Percentiles rank a stretch among this genome's conserved stretches.
Evolutionary conservation across 2,888 invertebrate genomes (phyloP).

Genomic region (Ochlodes sylvanus): DNA sequence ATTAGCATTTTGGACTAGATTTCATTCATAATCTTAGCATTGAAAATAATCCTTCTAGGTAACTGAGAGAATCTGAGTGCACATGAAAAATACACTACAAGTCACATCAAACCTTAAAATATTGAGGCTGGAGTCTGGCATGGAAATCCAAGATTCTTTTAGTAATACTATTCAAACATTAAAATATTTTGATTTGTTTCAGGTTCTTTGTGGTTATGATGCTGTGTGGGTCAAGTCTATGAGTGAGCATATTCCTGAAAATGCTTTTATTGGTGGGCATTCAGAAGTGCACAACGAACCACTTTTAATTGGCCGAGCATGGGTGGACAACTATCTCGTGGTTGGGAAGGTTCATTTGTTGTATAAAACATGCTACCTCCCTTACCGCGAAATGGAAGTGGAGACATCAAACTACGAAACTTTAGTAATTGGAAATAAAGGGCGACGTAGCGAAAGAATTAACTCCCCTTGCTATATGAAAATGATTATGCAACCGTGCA

Average conservation of each 20-base stretch:
- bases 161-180: not conserved
- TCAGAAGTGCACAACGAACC: constrained; percentile 76
- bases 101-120: too few relatives aligned
- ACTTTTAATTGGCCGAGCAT: constrained; percentile 88
- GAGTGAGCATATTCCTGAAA: constrained; percentile 86
- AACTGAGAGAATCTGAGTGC: too few relatives aligned
- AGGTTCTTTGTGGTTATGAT: constrained; percentile 64
- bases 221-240: constrained; percentile 79
- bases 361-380: constrained; percentile 89
- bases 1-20: too few relatives aligned
- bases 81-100: too few relatives aligned
- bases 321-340: constrained; percentile 88
- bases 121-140: too few relatives aligned
- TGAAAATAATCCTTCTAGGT: too few relatives aligned
- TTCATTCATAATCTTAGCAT: too few relatives aligned
- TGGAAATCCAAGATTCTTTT: too few relatives aligned
- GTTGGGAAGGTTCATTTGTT: constrained; percentile 88
- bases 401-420: constrained; percentile 53
- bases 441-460: not conserved
- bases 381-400: constrained; percentile 70
- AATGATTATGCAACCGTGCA: constrained; percentile 19
- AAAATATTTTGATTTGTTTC: constrained; percentile 18
- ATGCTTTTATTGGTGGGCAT: constrained; percentile 86
- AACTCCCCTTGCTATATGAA: constrained; percentile 10
- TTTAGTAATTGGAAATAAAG: constrained; percentile 45